phyloP scores from a whole-genome alignment of 1,140 invertebrate species.

The Heliothis virescens region DNA sequence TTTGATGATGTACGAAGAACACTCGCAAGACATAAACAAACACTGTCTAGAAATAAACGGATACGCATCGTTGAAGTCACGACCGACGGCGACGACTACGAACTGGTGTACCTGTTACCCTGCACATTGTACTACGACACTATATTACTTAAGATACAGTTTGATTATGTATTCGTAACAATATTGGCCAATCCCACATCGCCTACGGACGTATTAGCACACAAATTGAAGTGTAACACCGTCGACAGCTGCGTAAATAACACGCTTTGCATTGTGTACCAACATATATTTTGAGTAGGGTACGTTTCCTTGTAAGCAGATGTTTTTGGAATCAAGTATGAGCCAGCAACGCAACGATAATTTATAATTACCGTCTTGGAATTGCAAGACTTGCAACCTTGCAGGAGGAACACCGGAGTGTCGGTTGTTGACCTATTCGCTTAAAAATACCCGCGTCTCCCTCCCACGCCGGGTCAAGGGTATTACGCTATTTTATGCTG shows the following conservation, averaged over 20 bases:
- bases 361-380: slow-evolving; percentile 17
- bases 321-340: not conserved
- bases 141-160: slow-evolving; percentile 22
- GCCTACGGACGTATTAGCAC: slow-evolving; percentile 49
- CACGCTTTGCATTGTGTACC: slow-evolving; percentile 38
- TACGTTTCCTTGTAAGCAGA: not conserved
- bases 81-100: slow-evolving; percentile 29
- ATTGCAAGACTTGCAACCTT: slow-evolving; percentile 38
- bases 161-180: slow-evolving; percentile 35
- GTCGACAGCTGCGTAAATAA: slow-evolving; percentile 54
- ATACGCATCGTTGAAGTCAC: slow-evolving; percentile 39
- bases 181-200: slow-evolving; percentile 14
- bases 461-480: slow-evolving; percentile 73
- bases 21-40: slow-evolving; percentile 57
- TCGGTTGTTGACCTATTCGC: slow-evolving; percentile 67
- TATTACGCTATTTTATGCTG: slow-evolving; percentile 58
- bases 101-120: slow-evolving; percentile 36
- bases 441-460: slow-evolving; percentile 66
- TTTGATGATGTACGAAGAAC: slow-evolving; percentile 60
- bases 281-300: slow-evolving; percentile 10
- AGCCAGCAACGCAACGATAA: not conserved
- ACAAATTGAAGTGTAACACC: slow-evolving; percentile 53
- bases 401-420: slow-evolving; percentile 28
- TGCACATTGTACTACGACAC: slow-evolving; percentile 17
- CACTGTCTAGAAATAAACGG: slow-evolving; percentile 50